Evolutionary conservation across 2,888 invertebrate species (phyloP).

Genomic region (Diaphora mendica): DNA sequence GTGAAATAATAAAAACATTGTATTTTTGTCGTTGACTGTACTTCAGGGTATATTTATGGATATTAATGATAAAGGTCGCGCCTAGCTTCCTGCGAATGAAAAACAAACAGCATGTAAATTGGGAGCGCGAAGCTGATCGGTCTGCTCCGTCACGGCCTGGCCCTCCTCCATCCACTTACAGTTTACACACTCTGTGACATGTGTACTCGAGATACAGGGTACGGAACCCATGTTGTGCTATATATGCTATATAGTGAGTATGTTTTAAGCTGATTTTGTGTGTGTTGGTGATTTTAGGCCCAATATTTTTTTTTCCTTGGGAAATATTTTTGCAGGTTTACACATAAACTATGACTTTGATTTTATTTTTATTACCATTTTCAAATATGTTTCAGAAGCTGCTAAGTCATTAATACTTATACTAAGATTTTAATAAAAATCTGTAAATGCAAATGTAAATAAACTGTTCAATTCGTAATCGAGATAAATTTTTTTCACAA

Average conservation of each 20-base stretch:
- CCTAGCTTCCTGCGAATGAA: slow-evolving; percentile 32
- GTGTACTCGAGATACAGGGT: not conserved
- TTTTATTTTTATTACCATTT: no score
- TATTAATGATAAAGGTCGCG: slow-evolving; percentile 38
- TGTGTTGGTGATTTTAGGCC: not conserved
- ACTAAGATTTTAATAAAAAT: no score
- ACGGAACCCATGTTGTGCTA: not conserved
- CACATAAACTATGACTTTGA: no score
- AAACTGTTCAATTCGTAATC: no score
- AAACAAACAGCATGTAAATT: slow-evolving; percentile 34
- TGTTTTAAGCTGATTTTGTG: not conserved
- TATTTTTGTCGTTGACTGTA: not conserved
- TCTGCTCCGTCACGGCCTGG: not conserved
- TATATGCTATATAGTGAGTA: not conserved
- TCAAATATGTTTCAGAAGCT: no score
- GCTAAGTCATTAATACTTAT: no score
- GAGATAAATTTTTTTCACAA: no score
- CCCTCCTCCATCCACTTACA: not conserved
- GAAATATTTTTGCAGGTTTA: no score
- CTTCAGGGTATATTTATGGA: slow-evolving; percentile 21
- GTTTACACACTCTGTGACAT: not conserved
- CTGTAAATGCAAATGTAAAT: no score
- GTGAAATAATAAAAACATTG: not conserved
- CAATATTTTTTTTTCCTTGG: not conserved
- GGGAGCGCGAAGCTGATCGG: not conserved